Percentiles rank a stretch among this genome's conserved stretches.
phyloP scores from a whole-genome alignment of 2,113 vertebrate genomes.

The Nematolebias whitei region DNA sequence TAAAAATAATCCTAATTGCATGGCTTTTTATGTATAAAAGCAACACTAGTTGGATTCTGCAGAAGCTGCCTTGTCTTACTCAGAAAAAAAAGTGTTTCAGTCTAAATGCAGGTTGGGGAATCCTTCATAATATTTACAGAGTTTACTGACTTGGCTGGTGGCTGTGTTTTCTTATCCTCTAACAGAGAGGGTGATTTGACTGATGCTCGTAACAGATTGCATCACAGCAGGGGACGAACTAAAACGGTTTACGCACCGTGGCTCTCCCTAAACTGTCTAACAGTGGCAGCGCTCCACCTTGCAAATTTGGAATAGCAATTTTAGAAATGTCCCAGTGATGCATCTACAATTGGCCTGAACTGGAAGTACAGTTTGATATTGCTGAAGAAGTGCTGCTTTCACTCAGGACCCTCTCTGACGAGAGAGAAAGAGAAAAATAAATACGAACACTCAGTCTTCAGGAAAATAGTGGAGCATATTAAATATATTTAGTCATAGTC shows the following conservation, averaged over 20 bases:
- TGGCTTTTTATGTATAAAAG: neutral
- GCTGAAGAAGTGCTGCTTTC: slow-evolving; percentile 27
- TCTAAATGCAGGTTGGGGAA: slow-evolving; percentile 52
- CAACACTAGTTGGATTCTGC: slow-evolving; percentile 6
- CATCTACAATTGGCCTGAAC: slow-evolving; percentile 58
- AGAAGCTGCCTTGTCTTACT: neutral
- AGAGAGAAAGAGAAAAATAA: slow-evolving; percentile 17
- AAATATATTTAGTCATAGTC: slow-evolving; percentile 11
- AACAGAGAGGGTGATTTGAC: slow-evolving; percentile 61
- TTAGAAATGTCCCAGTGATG: slow-evolving; percentile 64
- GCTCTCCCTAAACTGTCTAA: slow-evolving; percentile 65
- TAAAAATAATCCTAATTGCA: too few species aligned
- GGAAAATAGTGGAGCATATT: slow-evolving; percentile 34
- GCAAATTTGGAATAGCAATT: slow-evolving; percentile 67
- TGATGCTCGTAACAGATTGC: slow-evolving; percentile 70
- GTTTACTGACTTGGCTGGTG: slow-evolving; percentile 57
- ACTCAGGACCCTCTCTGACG: slow-evolving; percentile 36
- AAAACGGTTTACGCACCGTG: slow-evolving; percentile 57
- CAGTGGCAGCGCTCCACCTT: slow-evolving; percentile 70
- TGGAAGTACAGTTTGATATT: slow-evolving; percentile 45
- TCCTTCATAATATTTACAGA: slow-evolving; percentile 54
- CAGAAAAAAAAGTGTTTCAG: slow-evolving; percentile 18
- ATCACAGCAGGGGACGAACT: slow-evolving; percentile 65
- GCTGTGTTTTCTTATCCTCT: slow-evolving; percentile 58
- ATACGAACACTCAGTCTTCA: neutral